phyloP scores from a whole-genome alignment of 2,888 invertebrate species.

The Polyommatus icarus region DNA sequence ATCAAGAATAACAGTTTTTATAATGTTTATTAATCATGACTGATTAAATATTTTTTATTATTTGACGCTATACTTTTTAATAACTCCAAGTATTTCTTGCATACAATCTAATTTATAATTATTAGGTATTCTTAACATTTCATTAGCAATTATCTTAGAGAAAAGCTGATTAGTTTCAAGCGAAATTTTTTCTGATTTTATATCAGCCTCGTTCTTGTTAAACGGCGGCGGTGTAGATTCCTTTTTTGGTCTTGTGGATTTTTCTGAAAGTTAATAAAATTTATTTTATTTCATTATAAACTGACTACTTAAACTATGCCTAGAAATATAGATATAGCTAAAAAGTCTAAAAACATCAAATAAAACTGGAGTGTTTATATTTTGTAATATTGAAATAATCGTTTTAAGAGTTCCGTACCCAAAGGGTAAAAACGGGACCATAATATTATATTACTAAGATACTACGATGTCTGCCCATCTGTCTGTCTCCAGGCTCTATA shows the following conservation, averaged over 20 bases:
- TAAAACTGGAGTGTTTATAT: too few species aligned
- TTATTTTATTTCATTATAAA: neutral
- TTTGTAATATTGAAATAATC: too few species aligned
- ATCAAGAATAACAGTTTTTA: slow-evolving; percentile 1
- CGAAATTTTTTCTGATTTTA: neutral
- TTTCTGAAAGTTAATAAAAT: neutral
- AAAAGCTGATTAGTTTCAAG: slow-evolving; percentile 8
- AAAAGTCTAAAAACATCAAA: too few species aligned
- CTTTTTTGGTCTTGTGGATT: neutral
- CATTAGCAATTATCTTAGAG: slow-evolving; percentile 8
- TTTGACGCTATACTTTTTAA: slow-evolving; percentile 1
- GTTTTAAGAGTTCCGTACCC: too few species aligned
- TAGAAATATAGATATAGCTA: too few species aligned
- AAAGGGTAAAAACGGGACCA: too few species aligned
- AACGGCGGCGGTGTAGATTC: slow-evolving; percentile 4
- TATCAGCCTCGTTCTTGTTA: slow-evolving; percentile 3
- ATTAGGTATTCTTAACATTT: slow-evolving; percentile 8
- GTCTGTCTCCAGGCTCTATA: too few species aligned
- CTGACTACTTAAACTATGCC: too few species aligned
- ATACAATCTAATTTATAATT: slow-evolving; percentile 3
- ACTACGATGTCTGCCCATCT: too few species aligned
- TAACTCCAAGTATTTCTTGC: slow-evolving; percentile 8
- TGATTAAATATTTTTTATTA: neutral
- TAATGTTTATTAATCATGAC: slow-evolving; percentile 8
- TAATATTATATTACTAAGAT: too few species aligned